Conservation (phyloP, 1,140 invertebrate genomes). For the Batillaria attramentaria region DNA sequence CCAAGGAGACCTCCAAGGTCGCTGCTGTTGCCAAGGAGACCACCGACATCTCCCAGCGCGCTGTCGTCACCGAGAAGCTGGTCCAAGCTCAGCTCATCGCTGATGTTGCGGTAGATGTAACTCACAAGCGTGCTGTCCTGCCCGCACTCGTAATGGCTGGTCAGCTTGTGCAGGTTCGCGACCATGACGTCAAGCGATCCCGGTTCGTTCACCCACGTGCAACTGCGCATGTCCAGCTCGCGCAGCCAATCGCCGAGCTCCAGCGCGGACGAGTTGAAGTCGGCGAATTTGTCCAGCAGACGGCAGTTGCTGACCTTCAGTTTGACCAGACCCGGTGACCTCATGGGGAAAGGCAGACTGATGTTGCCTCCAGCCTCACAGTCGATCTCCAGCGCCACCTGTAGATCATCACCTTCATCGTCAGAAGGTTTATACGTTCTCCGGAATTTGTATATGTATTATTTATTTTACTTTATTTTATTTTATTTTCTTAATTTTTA, state of each 20-base stretch:
- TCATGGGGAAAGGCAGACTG: conserved; percentile 38
- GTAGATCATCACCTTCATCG: background rate
- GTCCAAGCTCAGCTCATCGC: background rate
- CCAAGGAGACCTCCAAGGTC: background rate
- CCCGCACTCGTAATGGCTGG: conserved; percentile 48
- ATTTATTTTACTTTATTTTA: background rate
- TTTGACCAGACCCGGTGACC: conserved; percentile 28
- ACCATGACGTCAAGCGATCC: background rate
- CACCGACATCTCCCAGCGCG: background rate
- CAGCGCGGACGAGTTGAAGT: conserved; percentile 28
- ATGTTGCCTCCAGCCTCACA: conserved; percentile 35
- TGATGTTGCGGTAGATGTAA: background rate
- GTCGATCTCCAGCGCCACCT: background rate
- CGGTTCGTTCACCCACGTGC: conserved; percentile 9
- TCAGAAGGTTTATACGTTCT: too few species aligned
- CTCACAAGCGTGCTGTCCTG: conserved; percentile 31
- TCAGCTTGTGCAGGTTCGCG: conserved; percentile 28
- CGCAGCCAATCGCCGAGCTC: conserved; percentile 33
- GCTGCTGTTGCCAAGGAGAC: too few species aligned
- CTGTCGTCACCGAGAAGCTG: too few species aligned
- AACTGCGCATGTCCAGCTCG: conserved; percentile 40
- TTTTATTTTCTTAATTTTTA: background rate
- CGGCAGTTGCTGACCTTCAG: conserved; percentile 29
- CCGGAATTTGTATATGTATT: too few species aligned
- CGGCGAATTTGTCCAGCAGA: conserved; percentile 35